Percentiles rank a stretch among this genome's conserved stretches.
Evolutionary conservation across 2,888 invertebrate genomes (phyloP).

Genomic region (Nematopogon swammerdamellus): DNA sequence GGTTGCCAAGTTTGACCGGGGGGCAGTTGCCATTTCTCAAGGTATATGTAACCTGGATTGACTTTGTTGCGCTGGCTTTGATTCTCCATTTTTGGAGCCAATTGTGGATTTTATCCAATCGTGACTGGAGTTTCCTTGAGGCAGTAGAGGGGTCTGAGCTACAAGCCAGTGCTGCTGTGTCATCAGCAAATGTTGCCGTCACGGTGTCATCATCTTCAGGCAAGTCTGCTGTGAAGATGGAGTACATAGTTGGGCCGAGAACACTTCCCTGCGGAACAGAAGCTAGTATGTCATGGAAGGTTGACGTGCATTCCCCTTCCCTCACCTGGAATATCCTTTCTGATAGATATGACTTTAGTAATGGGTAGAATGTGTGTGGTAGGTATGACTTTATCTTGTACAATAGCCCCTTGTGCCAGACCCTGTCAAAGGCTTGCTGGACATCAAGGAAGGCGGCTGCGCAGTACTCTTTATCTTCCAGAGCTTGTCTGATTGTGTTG

Average conservation of each 20-base stretch:
- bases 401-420: constrained; percentile 13
- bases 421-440: constrained; percentile 16
- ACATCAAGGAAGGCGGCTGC: constrained; percentile 13
- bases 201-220: background rate
- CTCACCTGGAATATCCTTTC: constrained; percentile 3
- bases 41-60: constrained; percentile 8
- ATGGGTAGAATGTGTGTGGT: constrained; percentile 2
- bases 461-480: constrained; percentile 13
- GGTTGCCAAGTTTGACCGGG: constrained; percentile 3
- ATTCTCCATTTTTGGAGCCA: constrained; percentile 11
- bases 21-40: constrained; percentile 5
- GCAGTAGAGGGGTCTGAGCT: constrained; percentile 4
- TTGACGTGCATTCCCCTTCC: background rate
- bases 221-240: constrained; percentile 5
- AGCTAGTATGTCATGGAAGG: constrained; percentile 2
- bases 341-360: constrained; percentile 3
- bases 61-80: constrained; percentile 6
- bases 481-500: constrained; percentile 6
- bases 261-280: constrained; percentile 4
- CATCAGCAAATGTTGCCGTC: constrained; percentile 10
- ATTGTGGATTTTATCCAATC: constrained; percentile 2
- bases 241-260: constrained; percentile 5
- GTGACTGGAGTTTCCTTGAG: constrained; percentile 4
- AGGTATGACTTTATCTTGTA: constrained; percentile 10
- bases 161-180: constrained; percentile 7